phyloP scores from a whole-genome alignment of 2,888 invertebrate species.

The Anoncus sp. region DNA sequence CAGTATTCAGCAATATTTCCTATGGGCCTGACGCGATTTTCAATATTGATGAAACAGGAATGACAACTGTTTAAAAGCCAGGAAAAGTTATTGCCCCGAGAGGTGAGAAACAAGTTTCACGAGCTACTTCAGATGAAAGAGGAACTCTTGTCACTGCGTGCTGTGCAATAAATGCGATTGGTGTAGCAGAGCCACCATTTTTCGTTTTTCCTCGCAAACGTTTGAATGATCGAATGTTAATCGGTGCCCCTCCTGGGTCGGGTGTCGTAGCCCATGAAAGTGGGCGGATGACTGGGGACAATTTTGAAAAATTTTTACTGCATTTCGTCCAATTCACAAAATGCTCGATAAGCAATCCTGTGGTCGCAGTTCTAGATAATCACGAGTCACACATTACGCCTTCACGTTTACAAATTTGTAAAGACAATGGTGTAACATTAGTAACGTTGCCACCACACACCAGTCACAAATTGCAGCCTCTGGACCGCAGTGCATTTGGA shows the following conservation, averaged over 20 bases:
- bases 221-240: slow-evolving; percentile 61
- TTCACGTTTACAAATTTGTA: slow-evolving; percentile 71
- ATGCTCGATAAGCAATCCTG: slow-evolving; percentile 36
- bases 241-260: slow-evolving; percentile 57
- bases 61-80: slow-evolving; percentile 5
- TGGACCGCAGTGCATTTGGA: slow-evolving; percentile 74
- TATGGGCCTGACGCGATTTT: slow-evolving; percentile 1
- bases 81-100: not conserved
- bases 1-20: slow-evolving; percentile 56
- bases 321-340: slow-evolving; percentile 63
- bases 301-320: slow-evolving; percentile 35
- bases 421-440: slow-evolving; percentile 75
- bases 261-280: slow-evolving; percentile 65
- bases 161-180: slow-evolving; percentile 69
- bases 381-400: slow-evolving; percentile 56
- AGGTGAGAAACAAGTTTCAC: not conserved
- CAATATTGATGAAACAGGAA: slow-evolving; percentile 4
- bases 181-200: slow-evolving; percentile 72
- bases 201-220: slow-evolving; percentile 73
- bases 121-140: slow-evolving; percentile 5
- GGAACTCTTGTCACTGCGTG: not conserved
- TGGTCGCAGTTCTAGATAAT: slow-evolving; percentile 47
- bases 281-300: slow-evolving; percentile 67
- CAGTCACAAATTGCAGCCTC: slow-evolving; percentile 77
- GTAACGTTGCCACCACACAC: slow-evolving; percentile 77